Evolutionary conservation across 2,113 vertebrate species (phyloP), one percentile per base, ranked within the genome.

Genomic region (Suncus etruscus): DNA sequence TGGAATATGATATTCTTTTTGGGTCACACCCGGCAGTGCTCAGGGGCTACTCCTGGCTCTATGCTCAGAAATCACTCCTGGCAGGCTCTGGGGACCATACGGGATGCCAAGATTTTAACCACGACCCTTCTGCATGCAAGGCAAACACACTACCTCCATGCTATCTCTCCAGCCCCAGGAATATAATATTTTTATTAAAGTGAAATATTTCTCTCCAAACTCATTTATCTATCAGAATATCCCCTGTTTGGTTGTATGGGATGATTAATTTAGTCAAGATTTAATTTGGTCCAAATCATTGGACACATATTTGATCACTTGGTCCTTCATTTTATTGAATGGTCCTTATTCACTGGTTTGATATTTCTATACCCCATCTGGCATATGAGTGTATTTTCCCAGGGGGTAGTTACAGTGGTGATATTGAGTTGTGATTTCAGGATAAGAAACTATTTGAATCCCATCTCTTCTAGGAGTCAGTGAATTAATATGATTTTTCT

Each of bases 171-270:
- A 5, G 5, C 39, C 39, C 39, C 39, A 39, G 48, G 24, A 66
- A 83, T 77, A 68, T 29, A 54, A 7, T 29, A 61, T 66, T 93
- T 91, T 22, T 16, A 47, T 58, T 73, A 29, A 76, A 89, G 50
- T 79, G 51, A 82, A 73, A 75, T 74, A 31, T 50, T 94, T n/a
- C 47, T 66, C 22, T 66, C 31, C 84, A 12, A 76, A 32, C 87
- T 80, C 12, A 48, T 69, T 87, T 77, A 81, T 89, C 78, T 78
- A 85, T 50, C 47, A 69, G 61, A 50, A 80, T 93, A 27, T 10
- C 79, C 29, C 47, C 48, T 69, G 8, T 87, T 91, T 66, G 4
- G 54, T 11, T 47, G 22, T 70, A 88, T 51, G 54, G 4, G 32
- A 50, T 18, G n/a, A 79, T 72, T 84, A 47, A 31, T 89, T 80